Evolutionary conservation across 2,888 invertebrate species (phyloP).

Genomic region (Pristionchus entomophagus): DNA sequence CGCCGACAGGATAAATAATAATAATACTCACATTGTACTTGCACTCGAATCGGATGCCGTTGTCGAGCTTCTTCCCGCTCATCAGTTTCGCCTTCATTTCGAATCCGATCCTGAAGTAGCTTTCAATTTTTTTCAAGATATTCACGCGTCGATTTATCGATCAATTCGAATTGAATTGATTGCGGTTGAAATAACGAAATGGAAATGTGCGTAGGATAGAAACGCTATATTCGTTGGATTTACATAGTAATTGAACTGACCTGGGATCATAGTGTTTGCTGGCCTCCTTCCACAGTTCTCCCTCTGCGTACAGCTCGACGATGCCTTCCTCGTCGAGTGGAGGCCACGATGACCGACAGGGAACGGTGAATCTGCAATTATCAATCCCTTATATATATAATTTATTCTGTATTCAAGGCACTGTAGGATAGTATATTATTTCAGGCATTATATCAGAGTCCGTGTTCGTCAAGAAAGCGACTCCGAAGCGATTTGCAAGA

Average conservation of each 20-base stretch:
- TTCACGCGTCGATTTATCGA: not conserved
- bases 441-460: too few relatives aligned
- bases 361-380: constrained; percentile 19
- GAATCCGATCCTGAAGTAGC: constrained; percentile 20
- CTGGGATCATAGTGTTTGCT: constrained; percentile 53
- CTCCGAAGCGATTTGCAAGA: too few relatives aligned
- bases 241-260: constrained; percentile 45
- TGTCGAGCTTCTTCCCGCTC: not conserved
- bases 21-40: not conserved
- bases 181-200: too few relatives aligned
- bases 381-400: not conserved
- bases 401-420: too few relatives aligned
- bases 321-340: constrained; percentile 43
- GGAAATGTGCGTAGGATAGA: too few relatives aligned
- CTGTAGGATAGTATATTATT: too few relatives aligned
- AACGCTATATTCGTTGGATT: not conserved
- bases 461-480: too few relatives aligned
- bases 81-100: constrained; percentile 20
- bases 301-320: constrained; percentile 54
- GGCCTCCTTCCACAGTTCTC: constrained; percentile 53
- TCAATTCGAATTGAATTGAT: too few relatives aligned
- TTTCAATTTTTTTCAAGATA: not conserved
- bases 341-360: constrained; percentile 22
- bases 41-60: constrained; percentile 1
- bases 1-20: not conserved